Evolutionary conservation across 2,888 invertebrate species (phyloP), one percentile per base, ranked within the genome.

Genomic region (Monochamus alternatus): DNA sequence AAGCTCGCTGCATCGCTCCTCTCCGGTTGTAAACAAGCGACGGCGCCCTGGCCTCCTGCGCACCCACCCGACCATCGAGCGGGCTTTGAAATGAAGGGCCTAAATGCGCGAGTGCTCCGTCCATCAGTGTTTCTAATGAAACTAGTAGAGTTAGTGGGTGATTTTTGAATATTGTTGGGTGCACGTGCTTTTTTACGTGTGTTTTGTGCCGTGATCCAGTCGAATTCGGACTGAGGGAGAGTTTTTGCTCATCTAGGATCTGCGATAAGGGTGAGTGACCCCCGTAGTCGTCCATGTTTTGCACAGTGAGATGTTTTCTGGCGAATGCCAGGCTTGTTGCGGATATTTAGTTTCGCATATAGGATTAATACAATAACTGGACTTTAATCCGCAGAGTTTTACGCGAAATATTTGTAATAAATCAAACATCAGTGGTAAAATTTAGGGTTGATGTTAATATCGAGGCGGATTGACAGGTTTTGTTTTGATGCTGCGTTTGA

Each of bases 121-220:
- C 74, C 81, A 80, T 81, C 84, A 84, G 84, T 84, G 81, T 83
- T 83, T 81, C 78, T 81, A 82, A 81, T 80, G 84, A 82, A 82
- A 81, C 83, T 81, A 83, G 67, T 78, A 81, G 78, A 82, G 81
- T 78, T 83, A 84, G 84, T 81, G 83, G 81, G 76, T 75, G 81
- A 80, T 82, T 84, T 82, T 83, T 80, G 74, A 79, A 80, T 78
- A 78, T 78, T 78, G 79, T 71, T 75, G 55, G 59, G 77, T 81
- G 78, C 84, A 84, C 84, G 84, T 84, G 84, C 78, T 63, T 77
- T 77, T 76, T 80, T 79, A 75, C 78, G 79, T 73, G 80, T 73
- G 60, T 62, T 59, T 75, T 79, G 78, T 31, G 10, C 32, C 52
- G 47, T 52, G 14, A 30, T 38, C 47, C 30, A 65, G 44, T 51